Base-by-base conservation (phyloP, 2,888 invertebrate genomes). In the Brachyptera risi region DNA sequence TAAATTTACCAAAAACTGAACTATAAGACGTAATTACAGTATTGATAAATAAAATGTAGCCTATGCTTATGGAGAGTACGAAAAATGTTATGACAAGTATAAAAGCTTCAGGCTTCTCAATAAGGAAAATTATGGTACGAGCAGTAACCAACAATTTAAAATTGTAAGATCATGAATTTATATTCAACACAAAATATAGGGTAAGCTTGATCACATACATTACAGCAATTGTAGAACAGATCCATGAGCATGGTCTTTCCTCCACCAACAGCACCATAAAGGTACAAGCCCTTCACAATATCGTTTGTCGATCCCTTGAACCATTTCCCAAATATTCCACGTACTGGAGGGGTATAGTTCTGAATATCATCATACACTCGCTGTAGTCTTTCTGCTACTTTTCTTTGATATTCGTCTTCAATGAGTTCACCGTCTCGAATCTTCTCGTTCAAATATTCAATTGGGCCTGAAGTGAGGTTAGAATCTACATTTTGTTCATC, bases 161-260 rank as follows among this genome's bases (percentile, higher is more conserved):
- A n/a, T n/a, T n/a, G n/a, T n/a, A n/a, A n/a, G n/a, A n/a, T n/a
- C n/a, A n/a, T n/a, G n/a, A n/a, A n/a, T n/a, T n/a, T n/a, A n/a
- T n/a, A n/a, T n/a, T n/a, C n/a, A n/a, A n/a, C n/a, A n/a, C n/a
- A n/a, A n/a, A n/a, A n/a, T n/a, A n/a, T n/a, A n/a, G n/a, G n/a
- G n/a, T n/a, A n/a, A n/a, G n/a, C n/a, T n/a, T n/a, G n/a, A 31
- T 11, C 31, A 38, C 61, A 57, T 72, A 84, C 81, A 68, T 80
- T 75, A 73, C 87, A 86, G 71, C 86, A 84, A 69, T 93, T 86
- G 79, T 89, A 94, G 78, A 99, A 98, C 70, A 99, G 78, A 78
- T 99, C 98, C 99, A 99, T 99, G 61, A 99, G 78, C 88, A 98
- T 98, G 4, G 99, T 99, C 81, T 99, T 99, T 47, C 99, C 99